phyloP scores from a whole-genome alignment of 1,140 invertebrate species.

The Pogonomyrmex californicus region DNA sequence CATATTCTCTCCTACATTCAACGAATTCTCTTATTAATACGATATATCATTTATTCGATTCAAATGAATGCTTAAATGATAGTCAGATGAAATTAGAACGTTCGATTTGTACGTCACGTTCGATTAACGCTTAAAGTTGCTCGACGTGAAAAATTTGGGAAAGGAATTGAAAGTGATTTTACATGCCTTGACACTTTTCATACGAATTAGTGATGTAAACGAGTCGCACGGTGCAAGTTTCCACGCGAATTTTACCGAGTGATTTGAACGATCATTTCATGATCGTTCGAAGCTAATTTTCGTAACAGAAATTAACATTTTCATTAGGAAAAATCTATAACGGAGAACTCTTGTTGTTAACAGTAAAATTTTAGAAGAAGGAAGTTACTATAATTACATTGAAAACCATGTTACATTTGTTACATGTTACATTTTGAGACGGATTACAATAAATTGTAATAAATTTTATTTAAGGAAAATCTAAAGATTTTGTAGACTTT shows the following conservation, averaged over 20 bases:
- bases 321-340: neutral
- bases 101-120: conserved; percentile 1
- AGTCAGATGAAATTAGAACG: neutral
- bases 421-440: no score
- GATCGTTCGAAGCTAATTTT: neutral
- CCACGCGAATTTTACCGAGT: conserved; percentile 25
- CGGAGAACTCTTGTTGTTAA: neutral
- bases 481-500: no score
- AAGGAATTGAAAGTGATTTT: conserved; percentile 60
- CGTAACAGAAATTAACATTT: neutral
- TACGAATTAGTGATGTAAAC: conserved; percentile 29
- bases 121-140: conserved; percentile 30
- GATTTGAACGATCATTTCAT: neutral
- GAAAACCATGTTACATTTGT: no score
- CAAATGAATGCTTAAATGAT: neutral
- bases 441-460: no score
- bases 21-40: neutral
- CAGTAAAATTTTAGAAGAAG: no score
- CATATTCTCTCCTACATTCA: neutral
- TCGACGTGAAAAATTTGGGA: conserved; percentile 32
- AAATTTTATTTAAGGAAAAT: no score
- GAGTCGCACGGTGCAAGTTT: conserved; percentile 8
- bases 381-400: no score
- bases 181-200: conserved; percentile 40
- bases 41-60: neutral